Evolutionary conservation across 2,888 invertebrate species (phyloP).

Genomic region (Scaptomyza polygonia): DNA sequence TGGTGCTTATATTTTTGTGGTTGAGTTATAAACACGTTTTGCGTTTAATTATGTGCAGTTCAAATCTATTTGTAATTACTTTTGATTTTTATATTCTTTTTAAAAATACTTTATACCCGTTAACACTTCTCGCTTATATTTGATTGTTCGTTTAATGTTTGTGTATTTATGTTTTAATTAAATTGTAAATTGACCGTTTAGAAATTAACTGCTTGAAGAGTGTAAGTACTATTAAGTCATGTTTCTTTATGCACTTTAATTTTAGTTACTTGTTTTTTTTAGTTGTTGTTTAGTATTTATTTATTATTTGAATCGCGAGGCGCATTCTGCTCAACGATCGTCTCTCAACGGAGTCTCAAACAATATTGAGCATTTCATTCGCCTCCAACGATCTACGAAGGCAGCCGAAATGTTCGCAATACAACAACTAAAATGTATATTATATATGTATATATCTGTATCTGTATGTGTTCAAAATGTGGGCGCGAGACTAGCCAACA

Average conservation of each 20-base stretch:
- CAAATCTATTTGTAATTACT: conserved; percentile 19
- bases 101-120: not conserved
- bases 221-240: conserved; percentile 8
- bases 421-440: no score
- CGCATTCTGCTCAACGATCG: conserved; percentile 61
- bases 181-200: conserved; percentile 30
- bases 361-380: conserved; percentile 65
- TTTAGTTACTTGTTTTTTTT: no score
- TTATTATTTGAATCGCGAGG: conserved; percentile 34
- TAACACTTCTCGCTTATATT: conserved; percentile 27
- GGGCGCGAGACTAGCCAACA: conserved; percentile 47
- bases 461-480: conserved; percentile 30
- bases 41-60: not conserved
- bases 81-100: not conserved
- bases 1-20: conserved; percentile 13
- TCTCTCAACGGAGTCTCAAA: conserved; percentile 74
- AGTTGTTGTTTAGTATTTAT: not conserved
- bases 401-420: conserved; percentile 51
- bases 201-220: conserved; percentile 17
- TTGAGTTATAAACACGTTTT: conserved; percentile 16
- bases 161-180: conserved; percentile 14
- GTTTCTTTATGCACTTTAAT: not conserved
- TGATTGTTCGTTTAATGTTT: no score
- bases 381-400: conserved; percentile 39
- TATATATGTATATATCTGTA: conserved; percentile 13